Base-by-base conservation (phyloP, 2,113 vertebrate genomes). In the Arothron firmamentum region DNA sequence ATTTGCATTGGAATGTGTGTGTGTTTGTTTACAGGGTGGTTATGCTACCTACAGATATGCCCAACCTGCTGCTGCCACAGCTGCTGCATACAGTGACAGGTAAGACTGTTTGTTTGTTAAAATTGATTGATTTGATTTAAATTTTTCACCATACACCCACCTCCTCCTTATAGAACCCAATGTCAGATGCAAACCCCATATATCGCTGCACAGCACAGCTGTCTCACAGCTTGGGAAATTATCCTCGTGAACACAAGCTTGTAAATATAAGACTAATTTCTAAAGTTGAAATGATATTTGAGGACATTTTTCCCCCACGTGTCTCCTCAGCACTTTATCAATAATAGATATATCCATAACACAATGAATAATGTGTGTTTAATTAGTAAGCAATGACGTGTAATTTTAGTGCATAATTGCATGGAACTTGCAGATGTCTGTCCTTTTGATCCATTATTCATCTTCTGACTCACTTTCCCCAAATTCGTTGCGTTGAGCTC, bases 71-170 rank as follows among this genome's bases (percentile, higher is more conserved):
- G 94, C 95, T 84, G 92, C 96, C 88, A 94, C 96, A 75, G 94
- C 96, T 75, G 92, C 95, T 83, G 95, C 95, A 90, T 98, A 97
- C 93, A 97, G 95, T 93, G 96, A 98, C 95, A 98, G 96, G 96
- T 97, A 94, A 94, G 92, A 53, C 3, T 38, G 34, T 2, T 38
- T 38, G 2, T 31, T 31, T 31, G 28, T 31, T 23, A 23, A 2
- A 23, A 23, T 38, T 38, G 34, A 38, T 38, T 38, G 9, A 38
- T 38, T 38, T 9, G 34, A 28, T 28, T 28, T 28, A 4, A 6
- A 28, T 3, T 28, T 28, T 28, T 28, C 25, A 28, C 25, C 25
- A 28, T 5, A 5, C 25, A 28, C 25, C 25, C 25, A 28, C 25
- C 25, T 28, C 25, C 25, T 28, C 25, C 25, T 28, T 28, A 6